Evolutionary conservation across 2,113 vertebrate genomes (phyloP), one percentile per base, ranked within the genome.

Genomic region (Amphilophus citrinellus): DNA sequence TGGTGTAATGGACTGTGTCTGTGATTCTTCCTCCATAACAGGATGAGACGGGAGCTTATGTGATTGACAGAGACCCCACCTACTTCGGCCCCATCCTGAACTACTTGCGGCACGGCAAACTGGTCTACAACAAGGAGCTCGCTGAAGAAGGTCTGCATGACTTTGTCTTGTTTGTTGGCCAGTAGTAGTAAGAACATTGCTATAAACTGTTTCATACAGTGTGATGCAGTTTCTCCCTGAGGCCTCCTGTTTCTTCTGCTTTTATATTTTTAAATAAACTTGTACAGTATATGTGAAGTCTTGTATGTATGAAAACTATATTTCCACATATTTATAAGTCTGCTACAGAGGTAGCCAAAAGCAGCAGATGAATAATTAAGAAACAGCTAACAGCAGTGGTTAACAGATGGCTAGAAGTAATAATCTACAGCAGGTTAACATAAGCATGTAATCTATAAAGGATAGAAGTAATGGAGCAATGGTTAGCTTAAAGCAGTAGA

Each of bases 81-180:
- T 99, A 99, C 94, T 99, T 99, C 62, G 98, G 98, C n/a, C 98
- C 98, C 62, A 98, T 99, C 91, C 95, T 99, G 85, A 98, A 99
- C 95, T 99, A 99, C 91, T 94, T 99, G 68, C 96, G 98, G 66
- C 98, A 99, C 37, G 98, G 98, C 66, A 99, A 99, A 83, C 96
- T 99, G 93, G 98, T 99, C 73, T 95, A 98, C 94, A 98, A 99
- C 96, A 99, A 99, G 95, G 97, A 99, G 88, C 96, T 99, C 93
- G 97, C 98, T 24, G 98, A 98, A 92, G 98, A 99, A 96, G 98
- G 98, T 99, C 84, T 87, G 57, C 7, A 60, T 32, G 11, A 0
- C 10, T n/a, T 10, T 42, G 37, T 9, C 20, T 30, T 59, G 58
- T 81, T 73, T 60, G 10, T 27, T 73, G 30, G 17, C 10, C 17